These are phyloP conservation scores for Zaprionus ornatus DNA, from an alignment of 1,140 invertebrate species.

Conservation along the genomic window DNA sequence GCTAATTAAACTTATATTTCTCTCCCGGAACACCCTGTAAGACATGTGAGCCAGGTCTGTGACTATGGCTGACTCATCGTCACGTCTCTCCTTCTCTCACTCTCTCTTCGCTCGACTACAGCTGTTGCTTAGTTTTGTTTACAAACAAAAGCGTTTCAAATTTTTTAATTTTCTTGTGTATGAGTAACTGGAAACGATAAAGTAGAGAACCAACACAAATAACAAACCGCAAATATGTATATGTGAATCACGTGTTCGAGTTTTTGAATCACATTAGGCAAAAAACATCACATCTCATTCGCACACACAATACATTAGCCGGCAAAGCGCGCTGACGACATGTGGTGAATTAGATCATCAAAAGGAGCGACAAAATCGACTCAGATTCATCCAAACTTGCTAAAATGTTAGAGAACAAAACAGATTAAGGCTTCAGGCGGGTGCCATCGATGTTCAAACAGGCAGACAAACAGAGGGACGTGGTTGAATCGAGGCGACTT, in stretches of 20 bases:
- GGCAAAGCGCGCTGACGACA: constrained; percentile 20
- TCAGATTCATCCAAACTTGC: constrained; percentile 7
- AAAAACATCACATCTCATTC: constrained; percentile 7
- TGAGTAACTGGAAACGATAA: background rate
- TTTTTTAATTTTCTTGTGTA: background rate
- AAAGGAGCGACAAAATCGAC: constrained; percentile 7
- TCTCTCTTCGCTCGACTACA: constrained; percentile 19
- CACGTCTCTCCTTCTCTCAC: constrained; percentile 10
- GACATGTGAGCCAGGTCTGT: constrained; percentile 20
- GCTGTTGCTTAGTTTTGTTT: constrained; percentile 45
- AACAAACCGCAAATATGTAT: background rate
- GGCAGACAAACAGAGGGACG: too few relatives aligned
- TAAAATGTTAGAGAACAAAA: constrained; percentile 6
- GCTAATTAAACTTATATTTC: constrained; percentile 24
- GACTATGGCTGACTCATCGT: constrained; percentile 17
- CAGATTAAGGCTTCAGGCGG: too few relatives aligned
- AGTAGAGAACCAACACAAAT: background rate
- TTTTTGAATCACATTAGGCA: constrained; percentile 21
- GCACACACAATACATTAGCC: constrained; percentile 14
- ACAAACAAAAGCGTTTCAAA: constrained; percentile 43
- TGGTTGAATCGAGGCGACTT: too few relatives aligned
- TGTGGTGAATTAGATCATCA: constrained; percentile 44
- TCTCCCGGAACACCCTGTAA: constrained; percentile 40
- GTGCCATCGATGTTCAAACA: too few relatives aligned
- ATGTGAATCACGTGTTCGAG: background rate